phyloP scores from a whole-genome alignment of 2,797 vertebrate species.

The Tragopan temminckii region DNA sequence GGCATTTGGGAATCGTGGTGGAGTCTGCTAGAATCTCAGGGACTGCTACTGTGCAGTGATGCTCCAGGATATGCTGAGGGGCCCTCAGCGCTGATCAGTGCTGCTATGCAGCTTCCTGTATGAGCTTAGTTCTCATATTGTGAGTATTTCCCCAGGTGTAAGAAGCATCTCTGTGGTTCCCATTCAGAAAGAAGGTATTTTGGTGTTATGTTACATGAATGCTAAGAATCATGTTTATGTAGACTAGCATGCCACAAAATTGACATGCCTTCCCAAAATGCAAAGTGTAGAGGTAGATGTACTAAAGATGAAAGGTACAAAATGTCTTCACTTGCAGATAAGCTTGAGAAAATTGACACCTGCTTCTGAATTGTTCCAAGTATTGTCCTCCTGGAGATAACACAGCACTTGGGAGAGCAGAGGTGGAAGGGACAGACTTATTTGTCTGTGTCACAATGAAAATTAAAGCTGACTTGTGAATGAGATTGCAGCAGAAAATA shows the following conservation, averaged over 20 bases:
- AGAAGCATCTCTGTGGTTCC: neutral
- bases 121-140: neutral
- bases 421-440: constrained; percentile 12
- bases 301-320: neutral
- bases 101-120: neutral
- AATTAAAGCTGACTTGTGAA: constrained; percentile 26
- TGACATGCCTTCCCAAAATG: neutral
- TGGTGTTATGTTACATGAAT: neutral
- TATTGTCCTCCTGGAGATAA: constrained; percentile 18
- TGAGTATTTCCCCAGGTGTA: neutral
- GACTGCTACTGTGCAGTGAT: neutral
- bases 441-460: neutral
- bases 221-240: neutral
- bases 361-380: constrained; percentile 28
- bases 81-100: neutral
- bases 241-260: neutral
- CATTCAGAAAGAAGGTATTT: neutral
- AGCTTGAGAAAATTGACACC: constrained; percentile 19
- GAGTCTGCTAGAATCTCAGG: neutral
- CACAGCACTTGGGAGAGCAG: neutral
- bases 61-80: neutral
- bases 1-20: neutral
- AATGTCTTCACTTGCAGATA: constrained; percentile 43
- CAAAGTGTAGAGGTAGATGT: neutral
- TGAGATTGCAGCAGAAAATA: constrained; percentile 17